Evolutionary conservation across 2,888 invertebrate species (phyloP), one percentile per base, ranked within the genome.

Genomic region (Sminthurinus aureus): DNA sequence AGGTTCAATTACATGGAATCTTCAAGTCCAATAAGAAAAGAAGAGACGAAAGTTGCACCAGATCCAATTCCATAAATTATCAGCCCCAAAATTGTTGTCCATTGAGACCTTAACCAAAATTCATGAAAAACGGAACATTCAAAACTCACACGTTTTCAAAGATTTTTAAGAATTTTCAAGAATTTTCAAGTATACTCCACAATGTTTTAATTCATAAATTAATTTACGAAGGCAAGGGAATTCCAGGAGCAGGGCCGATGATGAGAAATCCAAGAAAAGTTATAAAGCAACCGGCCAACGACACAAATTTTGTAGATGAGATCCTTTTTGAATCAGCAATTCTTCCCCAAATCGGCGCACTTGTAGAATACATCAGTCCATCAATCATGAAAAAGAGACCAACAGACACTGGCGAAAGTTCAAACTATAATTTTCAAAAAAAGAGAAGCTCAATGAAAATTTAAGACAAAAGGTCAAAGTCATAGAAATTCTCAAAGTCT

Each of bases 61-160:
- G 96, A 94, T n/a, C 96, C 96, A 18, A 96, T 90, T 0, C 96
- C 97, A 88, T 96, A 95, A 0, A 95, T 91, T 13, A 96, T 92
- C 80, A 96, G 90, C 0, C 95, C 95, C 1, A 92, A 58, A 22
- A 96, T 93, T 0, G 94, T 93, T 84, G 95, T 89, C 93, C 94
- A 93, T 20, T 81, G 74, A n/a, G 77, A 26, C 13, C 79, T 83
- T 9, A 0, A 69, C 9, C 9, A 58, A 77, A 38, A 82, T 52
- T 74, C 69, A 66, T n/a, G n/a, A n/a, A n/a, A n/a, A n/a, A n/a
- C n/a, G n/a, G n/a, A 26, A 58, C 13, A 58, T 58, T 58, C 58
- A 58, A 58, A 15, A 58, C 58, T 58, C 58, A 12, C 58, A 12
- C 58, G 9, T 15, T 12, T 15, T 12, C 15, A 58, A 58, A 58